phyloP scores from a whole-genome alignment of 2,797 vertebrate species.

The Onychomys torridus region DNA sequence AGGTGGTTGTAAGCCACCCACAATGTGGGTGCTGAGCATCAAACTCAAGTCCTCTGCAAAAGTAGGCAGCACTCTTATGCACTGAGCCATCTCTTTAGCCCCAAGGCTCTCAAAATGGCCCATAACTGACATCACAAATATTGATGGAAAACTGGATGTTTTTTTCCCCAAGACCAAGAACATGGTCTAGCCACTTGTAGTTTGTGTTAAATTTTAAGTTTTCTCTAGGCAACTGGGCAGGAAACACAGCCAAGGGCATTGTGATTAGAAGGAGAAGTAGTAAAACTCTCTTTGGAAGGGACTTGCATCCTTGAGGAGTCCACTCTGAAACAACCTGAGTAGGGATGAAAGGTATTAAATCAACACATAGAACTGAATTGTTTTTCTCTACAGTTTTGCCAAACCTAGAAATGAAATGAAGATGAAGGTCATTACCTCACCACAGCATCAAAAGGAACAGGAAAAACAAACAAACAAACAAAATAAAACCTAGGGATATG shows the following conservation, averaged over 20 bases:
- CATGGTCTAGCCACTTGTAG: not conserved
- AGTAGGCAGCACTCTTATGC: not conserved
- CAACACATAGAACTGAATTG: not conserved
- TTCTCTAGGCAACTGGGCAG: not conserved
- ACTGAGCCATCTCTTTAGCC: not conserved
- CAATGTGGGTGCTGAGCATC: not conserved
- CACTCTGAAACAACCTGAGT: not conserved
- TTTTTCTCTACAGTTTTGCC: not conserved
- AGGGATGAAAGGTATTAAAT: not conserved
- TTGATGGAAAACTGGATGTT: not conserved
- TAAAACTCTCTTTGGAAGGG: not conserved
- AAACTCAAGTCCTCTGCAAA: not conserved
- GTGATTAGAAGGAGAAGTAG: not conserved
- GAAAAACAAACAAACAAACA: too few relatives aligned
- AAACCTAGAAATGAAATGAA: constrained; percentile 24
- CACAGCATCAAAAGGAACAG: not conserved
- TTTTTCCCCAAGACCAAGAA: not conserved
- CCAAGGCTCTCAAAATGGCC: not conserved
- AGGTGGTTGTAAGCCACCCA: not conserved
- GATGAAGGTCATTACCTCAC: not conserved
- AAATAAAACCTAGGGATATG: not conserved
- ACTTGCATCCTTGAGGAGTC: not conserved
- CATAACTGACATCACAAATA: not conserved
- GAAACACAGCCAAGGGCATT: not conserved
- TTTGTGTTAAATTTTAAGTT: not conserved